Conservation (phyloP, 1,140 invertebrate genomes). For the Stenopsyche tienmushanensis region DNA sequence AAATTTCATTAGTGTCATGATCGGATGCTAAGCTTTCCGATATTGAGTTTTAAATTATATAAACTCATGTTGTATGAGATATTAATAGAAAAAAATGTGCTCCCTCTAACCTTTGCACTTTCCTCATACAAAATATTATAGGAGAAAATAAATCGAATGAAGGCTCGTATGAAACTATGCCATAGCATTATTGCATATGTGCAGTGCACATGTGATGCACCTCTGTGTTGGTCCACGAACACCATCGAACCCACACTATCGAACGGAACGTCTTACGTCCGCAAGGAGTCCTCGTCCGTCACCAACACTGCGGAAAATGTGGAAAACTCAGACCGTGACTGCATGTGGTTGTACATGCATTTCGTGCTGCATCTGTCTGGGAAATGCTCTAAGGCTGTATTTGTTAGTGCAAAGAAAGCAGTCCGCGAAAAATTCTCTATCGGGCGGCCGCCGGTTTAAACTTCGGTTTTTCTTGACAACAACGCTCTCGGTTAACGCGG, state of each 20-base stretch:
- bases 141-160: conserved; percentile 5
- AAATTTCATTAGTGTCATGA: no score
- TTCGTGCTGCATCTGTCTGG: conserved; percentile 23
- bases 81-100: no score
- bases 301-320: not conserved
- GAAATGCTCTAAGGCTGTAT: conserved; percentile 6
- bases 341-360: conserved; percentile 15
- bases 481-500: not conserved
- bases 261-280: not conserved
- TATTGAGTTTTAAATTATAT: no score
- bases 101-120: not conserved
- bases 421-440: conserved; percentile 36
- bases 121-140: conserved; percentile 6
- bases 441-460: conserved; percentile 32
- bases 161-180: conserved; percentile 10
- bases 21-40: no score
- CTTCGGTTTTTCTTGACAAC: conserved; percentile 25
- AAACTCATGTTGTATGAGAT: no score
- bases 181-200: not conserved
- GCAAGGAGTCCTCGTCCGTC: not conserved
- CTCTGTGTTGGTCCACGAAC: not conserved
- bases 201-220: not conserved
- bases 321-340: not conserved
- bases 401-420: conserved; percentile 35
- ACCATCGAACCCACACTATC: not conserved